Evolutionary conservation across 2,888 invertebrate species (phyloP), one percentile per base, ranked within the genome.

Genomic region (Orgyia antiqua): DNA sequence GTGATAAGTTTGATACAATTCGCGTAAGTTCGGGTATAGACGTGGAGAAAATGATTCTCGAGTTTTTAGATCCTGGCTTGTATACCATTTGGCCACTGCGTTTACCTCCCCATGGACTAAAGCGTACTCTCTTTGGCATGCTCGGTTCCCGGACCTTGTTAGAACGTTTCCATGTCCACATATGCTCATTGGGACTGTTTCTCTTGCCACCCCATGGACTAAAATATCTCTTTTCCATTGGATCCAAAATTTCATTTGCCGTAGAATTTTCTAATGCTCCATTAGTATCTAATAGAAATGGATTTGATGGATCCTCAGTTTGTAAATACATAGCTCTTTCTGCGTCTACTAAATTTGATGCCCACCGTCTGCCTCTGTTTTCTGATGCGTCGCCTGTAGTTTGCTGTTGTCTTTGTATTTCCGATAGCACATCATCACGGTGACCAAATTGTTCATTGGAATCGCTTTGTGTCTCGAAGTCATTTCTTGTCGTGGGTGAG

Each of bases 21-120:
- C 68, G 62, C 4, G 74, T 76, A 15, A 84, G 34, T 46, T 79
- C 80, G 0, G 84, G 83, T 0, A 80, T 56, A 1, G 73, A 57
- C 0, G 78, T 63, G 0, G 79, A 68, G 52, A 73, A 78, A 20
- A 84, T 76, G 0, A 80, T 58, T 40, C 69, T 78, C 2, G 77
- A 65, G 9, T 61, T 64, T 45, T 76, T 80, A 0, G 50, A 38
- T 3, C 72, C 72, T 0, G 77, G 73, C 29, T 79, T 83, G 49
- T 68, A 76, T 12, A 83, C 52, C 63, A 82, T 67, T 39, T 79
- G 77, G 0, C 78, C 78, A 43, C 78, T 79, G 10, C 86, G 58
- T 32, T 86, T 86, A 0, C 86, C 86, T 2, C 86, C 86, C 86
- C 86, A 86, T 0, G 86, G 84, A 28, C 80, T 84, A 52, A 86